phyloP scores from a whole-genome alignment of 2,888 invertebrate genomes.

The Drosophila vallismaia region DNA sequence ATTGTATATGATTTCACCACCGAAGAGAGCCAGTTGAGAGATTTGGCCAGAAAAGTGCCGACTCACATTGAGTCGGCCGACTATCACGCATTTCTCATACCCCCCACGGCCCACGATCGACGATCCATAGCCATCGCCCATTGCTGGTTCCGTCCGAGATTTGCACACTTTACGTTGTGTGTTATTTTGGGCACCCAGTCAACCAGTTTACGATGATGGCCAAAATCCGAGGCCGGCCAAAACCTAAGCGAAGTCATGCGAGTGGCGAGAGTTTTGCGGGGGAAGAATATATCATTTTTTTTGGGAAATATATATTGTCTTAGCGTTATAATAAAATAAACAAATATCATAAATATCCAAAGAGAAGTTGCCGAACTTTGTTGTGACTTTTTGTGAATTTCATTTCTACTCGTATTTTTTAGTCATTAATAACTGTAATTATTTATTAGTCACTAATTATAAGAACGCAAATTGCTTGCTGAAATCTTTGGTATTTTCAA shows the following conservation, averaged over 20 bases:
- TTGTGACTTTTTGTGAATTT: neutral
- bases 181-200: conserved; percentile 29
- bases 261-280: neutral
- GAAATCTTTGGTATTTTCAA: neutral
- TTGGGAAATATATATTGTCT: neutral
- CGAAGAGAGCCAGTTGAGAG: conserved; percentile 18
- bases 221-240: conserved; percentile 17
- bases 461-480: neutral
- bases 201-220: conserved; percentile 35
- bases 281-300: neutral
- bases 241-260: neutral
- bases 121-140: neutral
- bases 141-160: conserved; percentile 37
- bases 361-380: no score
- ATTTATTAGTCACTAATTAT: neutral
- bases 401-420: neutral
- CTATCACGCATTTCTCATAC: conserved; percentile 47
- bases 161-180: conserved; percentile 17
- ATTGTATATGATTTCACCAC: conserved; percentile 61
- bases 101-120: conserved; percentile 3
- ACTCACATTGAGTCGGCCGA: conserved; percentile 64
- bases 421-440: neutral
- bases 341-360: neutral
- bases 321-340: neutral
- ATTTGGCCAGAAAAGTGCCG: conserved; percentile 53